Conservation (phyloP, 2,797 vertebrate genomes). For the Tangara arthus region DNA sequence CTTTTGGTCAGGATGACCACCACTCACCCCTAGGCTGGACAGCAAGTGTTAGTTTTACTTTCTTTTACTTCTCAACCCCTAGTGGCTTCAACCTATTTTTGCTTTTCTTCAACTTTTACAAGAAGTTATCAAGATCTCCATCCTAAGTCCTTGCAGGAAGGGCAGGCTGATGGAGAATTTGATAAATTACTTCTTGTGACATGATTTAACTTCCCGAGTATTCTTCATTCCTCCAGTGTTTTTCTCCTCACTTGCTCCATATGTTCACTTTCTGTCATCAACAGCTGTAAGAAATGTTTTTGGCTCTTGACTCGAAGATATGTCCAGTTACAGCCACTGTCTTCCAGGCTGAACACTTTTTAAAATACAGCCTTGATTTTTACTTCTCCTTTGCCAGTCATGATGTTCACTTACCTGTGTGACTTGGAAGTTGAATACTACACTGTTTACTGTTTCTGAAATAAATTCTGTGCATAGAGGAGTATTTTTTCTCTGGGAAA, state of each 20-base stretch:
- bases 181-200: slow-evolving; percentile 32
- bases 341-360: background rate
- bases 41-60: background rate
- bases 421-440: background rate
- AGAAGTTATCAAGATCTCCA: background rate
- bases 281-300: slow-evolving; percentile 20
- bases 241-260: slow-evolving; percentile 16
- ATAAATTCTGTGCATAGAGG: background rate
- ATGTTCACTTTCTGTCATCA: slow-evolving; percentile 37
- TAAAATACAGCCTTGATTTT: background rate
- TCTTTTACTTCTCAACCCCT: background rate
- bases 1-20: background rate
- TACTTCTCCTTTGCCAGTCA: background rate
- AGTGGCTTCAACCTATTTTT: background rate
- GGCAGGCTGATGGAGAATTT: background rate
- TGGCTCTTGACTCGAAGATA: background rate
- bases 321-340: background rate
- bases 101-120: background rate
- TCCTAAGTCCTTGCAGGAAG: background rate
- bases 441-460: background rate
- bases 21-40: background rate
- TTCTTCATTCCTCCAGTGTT: background rate
- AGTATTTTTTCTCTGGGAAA: background rate
- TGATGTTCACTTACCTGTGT: background rate
- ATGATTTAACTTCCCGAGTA: slow-evolving; percentile 17